Base-by-base conservation (phyloP, 2,888 invertebrate genomes). In the Eristalis pertinax region DNA sequence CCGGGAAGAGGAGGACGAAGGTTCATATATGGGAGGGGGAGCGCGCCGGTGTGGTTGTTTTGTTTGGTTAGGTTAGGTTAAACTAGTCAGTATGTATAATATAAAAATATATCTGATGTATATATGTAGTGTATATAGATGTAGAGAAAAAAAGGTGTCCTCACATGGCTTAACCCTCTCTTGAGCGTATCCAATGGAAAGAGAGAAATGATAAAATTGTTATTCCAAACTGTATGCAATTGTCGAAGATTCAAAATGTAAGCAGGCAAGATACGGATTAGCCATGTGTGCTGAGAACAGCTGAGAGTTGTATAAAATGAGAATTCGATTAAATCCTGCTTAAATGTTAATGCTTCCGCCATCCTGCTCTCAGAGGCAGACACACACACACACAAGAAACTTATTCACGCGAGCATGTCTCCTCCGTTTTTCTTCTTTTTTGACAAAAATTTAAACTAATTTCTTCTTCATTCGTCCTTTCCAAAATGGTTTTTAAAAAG, bases 391-490 rank as follows among this genome's bases (percentile, higher is more conserved):
- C 35, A 15, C 13, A 22, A 22, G 50, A 15, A 60, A 41, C 62
- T 19, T 62, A 32, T 62, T 24, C 68, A 41, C 41, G 56, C 2
- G 15, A 15, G n/a, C 13, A 13, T n/a, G n/a, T n/a, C 15, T 5
- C 1, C 19, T 5, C 22, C 56, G 19, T 26, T 29, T 58, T 35
- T 64, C 11, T 60, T 15, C 35, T 43, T 22, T 35, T 22, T 41
- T 41, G 60, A 67, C 5, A 72, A 86, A 82, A 82, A 62, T 74
- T 74, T 82, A 67, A 86, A 65, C 85, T 86, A 86, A 13, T 5
- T 56, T 72, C 13, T 58, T 58, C 56, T 67, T 68, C 58, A 32
- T 43, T 24, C 19, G 13, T 64, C 58, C 64, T 58, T 70, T 77
- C 50, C 43, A 60, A 60, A 60, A 11, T 41, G 56, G 24, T 43